Evolutionary conservation across 2,888 invertebrate species (phyloP).

Genomic region (Serripes groenlandicus): DNA sequence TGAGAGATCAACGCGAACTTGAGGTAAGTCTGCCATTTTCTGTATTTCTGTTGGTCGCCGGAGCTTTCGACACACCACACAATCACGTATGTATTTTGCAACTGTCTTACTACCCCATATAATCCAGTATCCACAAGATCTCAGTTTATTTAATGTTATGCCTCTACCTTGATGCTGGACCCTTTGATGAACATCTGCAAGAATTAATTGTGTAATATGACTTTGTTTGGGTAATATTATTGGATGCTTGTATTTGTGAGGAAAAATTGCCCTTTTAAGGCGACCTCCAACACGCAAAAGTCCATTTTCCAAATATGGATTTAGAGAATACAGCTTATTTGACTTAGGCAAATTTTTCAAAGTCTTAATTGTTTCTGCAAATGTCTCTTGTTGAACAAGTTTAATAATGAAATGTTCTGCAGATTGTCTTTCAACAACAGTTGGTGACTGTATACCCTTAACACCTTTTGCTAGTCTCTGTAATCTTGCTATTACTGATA

Average conservation of each 20-base stretch:
- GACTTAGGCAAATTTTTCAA: not conserved
- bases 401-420: not conserved
- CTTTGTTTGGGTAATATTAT: slow-evolving; percentile 56
- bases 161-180: slow-evolving; percentile 64
- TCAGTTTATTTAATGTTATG: slow-evolving; percentile 61
- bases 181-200: slow-evolving; percentile 63
- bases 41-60: slow-evolving; percentile 66
- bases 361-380: not conserved
- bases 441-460: too few species aligned
- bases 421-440: not conserved
- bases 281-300: slow-evolving; percentile 70
- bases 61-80: slow-evolving; percentile 77
- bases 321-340: not conserved
- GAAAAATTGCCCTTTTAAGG: slow-evolving; percentile 25
- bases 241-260: slow-evolving; percentile 55
- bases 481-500: not conserved
- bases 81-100: slow-evolving; percentile 68
- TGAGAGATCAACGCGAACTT: slow-evolving; percentile 71
- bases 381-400: not conserved
- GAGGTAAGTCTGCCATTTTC: slow-evolving; percentile 83
- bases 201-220: slow-evolving; percentile 57
- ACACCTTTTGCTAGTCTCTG: too few species aligned
- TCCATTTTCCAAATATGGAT: slow-evolving; percentile 25
- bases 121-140: slow-evolving; percentile 79
- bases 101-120: slow-evolving; percentile 71